Base-by-base conservation (phyloP, 2,797 vertebrate species). In the Phylloscopus collybita region DNA sequence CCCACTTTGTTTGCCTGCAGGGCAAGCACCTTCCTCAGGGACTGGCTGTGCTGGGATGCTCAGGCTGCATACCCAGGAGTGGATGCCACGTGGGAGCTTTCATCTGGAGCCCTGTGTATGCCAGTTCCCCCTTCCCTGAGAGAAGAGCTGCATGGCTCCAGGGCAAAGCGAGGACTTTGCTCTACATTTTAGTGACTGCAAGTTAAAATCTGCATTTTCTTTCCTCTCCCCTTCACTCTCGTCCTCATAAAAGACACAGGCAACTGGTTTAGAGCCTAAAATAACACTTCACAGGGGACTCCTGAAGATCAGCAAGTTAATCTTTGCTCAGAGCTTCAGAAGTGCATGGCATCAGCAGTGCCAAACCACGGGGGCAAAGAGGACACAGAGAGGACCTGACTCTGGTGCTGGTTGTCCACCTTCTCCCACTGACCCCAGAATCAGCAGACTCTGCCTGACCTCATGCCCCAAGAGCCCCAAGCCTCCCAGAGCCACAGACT, bases 251-350 rank as follows among this genome's bases (percentile, higher is more conserved):
- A 96, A 96, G 86, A 89, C 88, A 87, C 72, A 87, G 86, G 75
- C 94, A 95, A 95, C 93, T 95, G 90, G 80, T 95, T 95, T 95
- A 95, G 73, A 96, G 90, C 80, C 90, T 94, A 92, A 96, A 96
- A 95, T 96, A 97, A 96, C 96, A 95, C 75, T 80, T 80, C 95
- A 88, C 94, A 89, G 74, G 96, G 88, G 95, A 97, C 64, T 54
- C 6, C 0, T 71, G 83, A 89, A 90, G 73, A 95, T 88, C 81
- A 86, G 95, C 66, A 80, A 85, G 86, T 59, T 92, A 89, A 86
- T 96, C 93, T 80, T 90, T 86, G 53, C 90, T 93, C 50, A 65
- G 91, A 80, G 92, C 50, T 94, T 91, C 50, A 7, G 21, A 87
- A 88, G 65, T 59, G 18, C 57, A 29, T 26, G 70, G 75, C 67